Base-by-base conservation (phyloP, 2,113 vertebrate genomes). In the Cryptomyrus ogoouensis region DNA sequence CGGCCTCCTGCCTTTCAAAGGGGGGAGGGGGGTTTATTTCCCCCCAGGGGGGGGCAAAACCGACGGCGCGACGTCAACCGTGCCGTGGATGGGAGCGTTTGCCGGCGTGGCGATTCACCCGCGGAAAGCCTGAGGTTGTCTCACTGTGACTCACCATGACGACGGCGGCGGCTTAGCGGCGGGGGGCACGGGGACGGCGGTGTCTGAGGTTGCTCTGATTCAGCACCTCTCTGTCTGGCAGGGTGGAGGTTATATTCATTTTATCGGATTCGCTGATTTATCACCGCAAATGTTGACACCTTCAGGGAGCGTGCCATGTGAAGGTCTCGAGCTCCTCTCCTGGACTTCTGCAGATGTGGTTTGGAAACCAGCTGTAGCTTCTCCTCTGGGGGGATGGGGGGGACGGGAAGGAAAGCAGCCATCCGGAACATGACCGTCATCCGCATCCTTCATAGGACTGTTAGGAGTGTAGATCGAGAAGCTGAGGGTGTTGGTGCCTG, bases 101-200 rank as follows among this genome's bases (percentile, higher is more conserved):
- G 21, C 10, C 12, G 24, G n/a, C 13, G 42, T 10, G 35, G 1
- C 31, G 39, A 19, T 27, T 47, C 42, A 31, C 39, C 62, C 58
- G 12, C 5, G 58, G 88, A 70, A 88, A 70, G 42, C 42, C 42
- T 70, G 62, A 88, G 24, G 53, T 13, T 47, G 62, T 74, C 42
- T 88, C 87, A 88, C 53, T n/a, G 19, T 88, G 58, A 88, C 58
- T 88, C 87, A 88, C 53, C 9, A 3, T 70, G 42, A 70, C 1
- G 15, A 15, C 42, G 39, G 77, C 42, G 35, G 66, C 66, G 13
- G 66, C 15, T 19, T 39, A 39, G 70, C 15, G 9, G 24, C 3
- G 19, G 42, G 35, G 80, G 42, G 3, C 58, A 21, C 0, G 5
- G 80, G 17, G 42, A 7, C 13, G 0, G 80, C 2, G 17, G 80